Evolutionary conservation across 1,140 invertebrate genomes (phyloP).

Genomic region (Muscidifurax raptorellus): DNA sequence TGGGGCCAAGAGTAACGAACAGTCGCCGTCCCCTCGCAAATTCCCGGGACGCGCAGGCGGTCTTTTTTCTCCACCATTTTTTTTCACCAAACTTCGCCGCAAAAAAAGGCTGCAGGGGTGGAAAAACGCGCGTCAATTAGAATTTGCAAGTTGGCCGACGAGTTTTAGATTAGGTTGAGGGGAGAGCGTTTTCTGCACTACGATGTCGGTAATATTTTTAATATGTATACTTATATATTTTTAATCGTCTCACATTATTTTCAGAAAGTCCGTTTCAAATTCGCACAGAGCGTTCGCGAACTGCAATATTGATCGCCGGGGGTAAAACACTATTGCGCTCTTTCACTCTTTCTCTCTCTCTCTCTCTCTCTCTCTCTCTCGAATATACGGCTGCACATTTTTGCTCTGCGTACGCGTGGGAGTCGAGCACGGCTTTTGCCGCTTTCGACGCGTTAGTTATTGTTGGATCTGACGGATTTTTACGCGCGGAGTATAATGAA

Average conservation of each 20-base stretch:
- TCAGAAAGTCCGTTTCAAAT: too few species aligned
- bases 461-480: too few species aligned
- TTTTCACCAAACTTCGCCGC: not conserved
- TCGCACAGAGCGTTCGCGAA: not conserved
- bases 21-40: not conserved
- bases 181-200: not conserved
- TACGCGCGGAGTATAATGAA: too few species aligned
- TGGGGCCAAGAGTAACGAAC: constrained; percentile 16
- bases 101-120: not conserved
- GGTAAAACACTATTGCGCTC: constrained; percentile 3
- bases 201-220: too few species aligned
- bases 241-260: too few species aligned
- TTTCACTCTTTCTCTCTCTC: too few species aligned
- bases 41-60: not conserved
- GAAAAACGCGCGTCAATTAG: not conserved
- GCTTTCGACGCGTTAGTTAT: not conserved
- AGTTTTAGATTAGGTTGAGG: not conserved
- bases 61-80: not conserved
- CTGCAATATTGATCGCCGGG: constrained; percentile 30
- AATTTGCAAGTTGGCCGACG: not conserved
- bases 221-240: too few species aligned
- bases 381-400: constrained; percentile 16
- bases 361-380: too few species aligned
- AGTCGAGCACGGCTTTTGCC: not conserved
- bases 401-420: not conserved